These are phyloP conservation scores for Panzeria rudis DNA, from an alignment of 2,888 invertebrate genomes.

Conservation along the genomic window DNA sequence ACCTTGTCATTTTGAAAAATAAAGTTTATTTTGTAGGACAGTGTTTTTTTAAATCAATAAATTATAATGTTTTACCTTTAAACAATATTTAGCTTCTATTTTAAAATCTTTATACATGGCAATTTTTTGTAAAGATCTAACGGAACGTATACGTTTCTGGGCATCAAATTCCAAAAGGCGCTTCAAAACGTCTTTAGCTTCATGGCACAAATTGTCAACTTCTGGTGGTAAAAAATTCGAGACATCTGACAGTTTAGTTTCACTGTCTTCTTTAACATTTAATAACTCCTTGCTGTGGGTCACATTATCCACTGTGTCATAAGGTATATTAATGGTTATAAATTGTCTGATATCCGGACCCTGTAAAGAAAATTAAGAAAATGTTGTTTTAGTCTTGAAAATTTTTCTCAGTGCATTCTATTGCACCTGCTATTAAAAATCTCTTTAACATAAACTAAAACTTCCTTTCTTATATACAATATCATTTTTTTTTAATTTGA, in stretches of 20 bases:
- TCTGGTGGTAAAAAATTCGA: conserved; percentile 76
- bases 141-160: conserved; percentile 78
- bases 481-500: conserved; percentile 26
- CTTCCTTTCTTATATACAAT: conserved; percentile 56
- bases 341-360: conserved; percentile 76
- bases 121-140: conserved; percentile 79
- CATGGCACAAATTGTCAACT: conserved; percentile 75
- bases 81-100: conserved; percentile 76
- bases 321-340: conserved; percentile 69
- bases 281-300: background rate
- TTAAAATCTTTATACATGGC: conserved; percentile 80
- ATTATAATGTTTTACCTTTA: conserved; percentile 74
- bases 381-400: background rate
- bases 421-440: conserved; percentile 66
- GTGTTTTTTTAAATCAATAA: too few species aligned
- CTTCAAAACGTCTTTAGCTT: conserved; percentile 78
- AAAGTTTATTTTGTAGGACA: too few species aligned
- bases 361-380: conserved; percentile 66
- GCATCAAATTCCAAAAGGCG: conserved; percentile 78
- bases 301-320: conserved; percentile 61
- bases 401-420: conserved; percentile 49
- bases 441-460: conserved; percentile 42
- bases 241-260: background rate
- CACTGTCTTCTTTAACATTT: background rate
- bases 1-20: too few species aligned